Percentiles rank a stretch among this genome's conserved stretches.
These are phyloP conservation scores for Netelia virgata DNA, from an alignment of 2,888 invertebrate genomes.

Conservation along the genomic window DNA sequence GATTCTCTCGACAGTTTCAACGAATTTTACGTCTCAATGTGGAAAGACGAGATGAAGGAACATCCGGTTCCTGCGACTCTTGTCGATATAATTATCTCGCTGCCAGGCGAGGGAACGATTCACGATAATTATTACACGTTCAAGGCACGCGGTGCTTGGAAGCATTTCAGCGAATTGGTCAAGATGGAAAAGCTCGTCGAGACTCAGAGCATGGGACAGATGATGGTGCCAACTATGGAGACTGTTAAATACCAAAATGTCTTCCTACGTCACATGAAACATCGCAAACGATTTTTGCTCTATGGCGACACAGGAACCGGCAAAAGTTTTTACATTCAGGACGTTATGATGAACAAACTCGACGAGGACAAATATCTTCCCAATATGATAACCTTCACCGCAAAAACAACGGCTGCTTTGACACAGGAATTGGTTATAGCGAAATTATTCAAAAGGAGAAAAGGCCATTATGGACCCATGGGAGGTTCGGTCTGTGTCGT, in stretches of 20 bases:
- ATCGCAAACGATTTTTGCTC: slow-evolving; percentile 89
- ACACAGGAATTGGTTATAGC: slow-evolving; percentile 92
- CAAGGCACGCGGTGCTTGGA: slow-evolving; percentile 95
- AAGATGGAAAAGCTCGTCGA: slow-evolving; percentile 88
- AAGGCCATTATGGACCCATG: slow-evolving; percentile 92
- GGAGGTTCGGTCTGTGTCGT: slow-evolving; percentile 88
- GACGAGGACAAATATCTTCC: slow-evolving; percentile 90
- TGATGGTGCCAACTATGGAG: slow-evolving; percentile 94
- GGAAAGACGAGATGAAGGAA: slow-evolving; percentile 85
- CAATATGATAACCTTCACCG: slow-evolving; percentile 93
- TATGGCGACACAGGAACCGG: slow-evolving; percentile 95
- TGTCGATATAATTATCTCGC: slow-evolving; percentile 90
- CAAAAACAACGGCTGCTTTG: slow-evolving; percentile 93
- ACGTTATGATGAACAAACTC: slow-evolving; percentile 89
- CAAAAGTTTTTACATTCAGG: slow-evolving; percentile 93
- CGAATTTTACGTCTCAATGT: slow-evolving; percentile 87
- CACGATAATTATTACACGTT: slow-evolving; percentile 94
- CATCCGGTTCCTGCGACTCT: slow-evolving; percentile 87
- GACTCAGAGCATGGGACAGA: slow-evolving; percentile 89
- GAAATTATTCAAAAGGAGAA: slow-evolving; percentile 89
- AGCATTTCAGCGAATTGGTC: slow-evolving; percentile 93
- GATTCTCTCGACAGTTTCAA: slow-evolving; percentile 90
- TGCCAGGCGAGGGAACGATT: slow-evolving; percentile 92
- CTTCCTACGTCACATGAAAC: slow-evolving; percentile 91
- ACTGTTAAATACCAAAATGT: slow-evolving; percentile 92